Evolutionary conservation across 2,113 vertebrate species (phyloP), one percentile per base, ranked within the genome.

Genomic region (Semnornis frantzii): DNA sequence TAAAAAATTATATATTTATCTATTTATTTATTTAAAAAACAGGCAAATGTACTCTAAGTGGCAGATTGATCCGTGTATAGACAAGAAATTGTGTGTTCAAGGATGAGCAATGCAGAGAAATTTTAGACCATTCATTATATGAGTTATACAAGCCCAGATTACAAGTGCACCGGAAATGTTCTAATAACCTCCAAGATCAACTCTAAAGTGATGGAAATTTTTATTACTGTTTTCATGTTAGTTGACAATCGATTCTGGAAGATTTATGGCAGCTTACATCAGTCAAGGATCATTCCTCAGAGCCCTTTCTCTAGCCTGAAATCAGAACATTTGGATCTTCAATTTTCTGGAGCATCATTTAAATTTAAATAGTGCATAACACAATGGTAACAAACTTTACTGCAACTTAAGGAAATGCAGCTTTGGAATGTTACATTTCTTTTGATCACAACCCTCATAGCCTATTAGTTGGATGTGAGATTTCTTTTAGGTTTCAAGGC

Each of bases 171-270:
- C 6, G 25, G 92, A 94, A 91, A 34, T 37, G 8, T 78, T 81
- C 19, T 59, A 57, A 52, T 80, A 94, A 60, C 6, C 7, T n/a
- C 58, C 0, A 6, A 79, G 34, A 93, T 44, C 31, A 66, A 52
- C 37, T 85, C 44, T 69, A 33, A 73, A 68, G 54, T 44, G 18
- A 86, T 79, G 82, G 82, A 92, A 87, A 79, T 82, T 85, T 95
- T 94, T 93, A 92, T 82, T 92, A 48, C 57, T 82, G 33, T 91
- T 95, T 92, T 95, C 58, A 92, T 48, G 57, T 83, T 70, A 85
- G 42, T 60, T 83, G 42, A 80, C 75, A 74, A 70, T 60, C 63
- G 73, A 42, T 46, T 95, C 70, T 18, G 19, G 79, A 92, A 93
- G 37, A 66, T 73, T 85, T 73, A 85, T 42, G n/a, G 48, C 55